Percentiles rank a stretch among this genome's conserved stretches.
These are phyloP conservation scores for Phaethornis superciliosus DNA, from an alignment of 2,113 vertebrate genomes.

Conservation along the genomic window DNA sequence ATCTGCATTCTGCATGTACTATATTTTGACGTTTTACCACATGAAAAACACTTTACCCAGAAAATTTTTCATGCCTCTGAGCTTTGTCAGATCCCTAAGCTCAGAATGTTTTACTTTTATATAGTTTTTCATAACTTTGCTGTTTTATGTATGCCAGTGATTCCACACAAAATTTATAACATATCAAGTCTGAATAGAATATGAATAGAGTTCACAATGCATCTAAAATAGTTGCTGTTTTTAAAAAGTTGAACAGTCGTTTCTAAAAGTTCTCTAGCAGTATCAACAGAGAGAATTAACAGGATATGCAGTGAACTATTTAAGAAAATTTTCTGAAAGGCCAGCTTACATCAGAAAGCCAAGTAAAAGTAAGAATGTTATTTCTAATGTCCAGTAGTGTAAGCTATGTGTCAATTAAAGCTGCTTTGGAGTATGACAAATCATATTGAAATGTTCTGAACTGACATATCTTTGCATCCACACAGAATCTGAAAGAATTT, in stretches of 20 bases:
- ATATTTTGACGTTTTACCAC: background rate
- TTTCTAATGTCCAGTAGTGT: background rate
- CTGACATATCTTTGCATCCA: background rate
- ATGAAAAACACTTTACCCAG: background rate
- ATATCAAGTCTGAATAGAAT: background rate
- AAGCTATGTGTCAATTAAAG: fast-evolving
- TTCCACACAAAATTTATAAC: background rate
- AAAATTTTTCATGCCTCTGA: background rate
- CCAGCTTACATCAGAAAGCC: background rate
- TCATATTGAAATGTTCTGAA: background rate
- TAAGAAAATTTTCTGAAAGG: background rate
- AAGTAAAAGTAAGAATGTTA: background rate
- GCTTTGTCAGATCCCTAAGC: background rate
- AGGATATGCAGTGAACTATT: background rate
- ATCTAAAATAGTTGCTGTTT: background rate
- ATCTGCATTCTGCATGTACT: background rate
- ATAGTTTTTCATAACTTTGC: background rate
- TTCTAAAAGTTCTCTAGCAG: background rate
- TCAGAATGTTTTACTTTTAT: background rate
- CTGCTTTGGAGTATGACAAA: background rate
- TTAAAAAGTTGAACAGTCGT: background rate
- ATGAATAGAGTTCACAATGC: background rate
- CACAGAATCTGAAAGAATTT: background rate
- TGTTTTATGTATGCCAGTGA: background rate
- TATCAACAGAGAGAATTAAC: background rate